A percentile compares a stretch with the other conserved stretches of the same genome.
phyloP scores from a whole-genome alignment of 2,113 vertebrate species.

The Brachyhypopomus gauderio region DNA sequence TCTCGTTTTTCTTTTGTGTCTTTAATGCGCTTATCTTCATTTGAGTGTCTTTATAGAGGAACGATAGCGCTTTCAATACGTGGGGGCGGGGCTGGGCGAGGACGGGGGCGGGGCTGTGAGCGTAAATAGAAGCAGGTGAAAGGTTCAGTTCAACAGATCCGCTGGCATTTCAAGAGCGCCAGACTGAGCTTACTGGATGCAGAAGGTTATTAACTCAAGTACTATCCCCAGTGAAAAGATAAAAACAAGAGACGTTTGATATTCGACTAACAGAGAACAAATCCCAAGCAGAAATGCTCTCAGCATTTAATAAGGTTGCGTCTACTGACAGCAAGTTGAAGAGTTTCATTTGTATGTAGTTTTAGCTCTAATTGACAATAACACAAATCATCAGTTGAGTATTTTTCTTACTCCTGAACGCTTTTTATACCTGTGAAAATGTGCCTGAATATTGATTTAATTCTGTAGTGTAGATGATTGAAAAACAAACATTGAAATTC shows the following conservation, averaged over 20 bases:
- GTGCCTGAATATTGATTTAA: too few relatives aligned
- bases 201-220: slow-evolving; percentile 56
- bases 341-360: slow-evolving; percentile 25
- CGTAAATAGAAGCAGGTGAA: slow-evolving; percentile 67
- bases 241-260: slow-evolving; percentile 37
- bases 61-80: background rate
- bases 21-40: slow-evolving; percentile 9
- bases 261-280: slow-evolving; percentile 32
- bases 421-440: too few relatives aligned
- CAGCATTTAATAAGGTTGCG: background rate
- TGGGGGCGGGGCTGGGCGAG: background rate
- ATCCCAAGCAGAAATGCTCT: slow-evolving; percentile 3
- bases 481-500: slow-evolving; percentile 28
- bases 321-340: slow-evolving; percentile 27
- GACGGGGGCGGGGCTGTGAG: slow-evolving; percentile 54
- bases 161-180: slow-evolving; percentile 66
- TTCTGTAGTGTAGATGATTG: too few relatives aligned
- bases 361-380: slow-evolving; percentile 31
- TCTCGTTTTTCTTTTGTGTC: slow-evolving; percentile 2
- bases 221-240: slow-evolving; percentile 53
- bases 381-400: slow-evolving; percentile 15
- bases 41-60: slow-evolving; percentile 13
- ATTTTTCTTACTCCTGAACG: background rate
- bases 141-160: slow-evolving; percentile 55
- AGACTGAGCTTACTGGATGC: slow-evolving; percentile 56